phyloP scores from a whole-genome alignment of 1,140 invertebrate species.

The Drosophila mojavensis region DNA sequence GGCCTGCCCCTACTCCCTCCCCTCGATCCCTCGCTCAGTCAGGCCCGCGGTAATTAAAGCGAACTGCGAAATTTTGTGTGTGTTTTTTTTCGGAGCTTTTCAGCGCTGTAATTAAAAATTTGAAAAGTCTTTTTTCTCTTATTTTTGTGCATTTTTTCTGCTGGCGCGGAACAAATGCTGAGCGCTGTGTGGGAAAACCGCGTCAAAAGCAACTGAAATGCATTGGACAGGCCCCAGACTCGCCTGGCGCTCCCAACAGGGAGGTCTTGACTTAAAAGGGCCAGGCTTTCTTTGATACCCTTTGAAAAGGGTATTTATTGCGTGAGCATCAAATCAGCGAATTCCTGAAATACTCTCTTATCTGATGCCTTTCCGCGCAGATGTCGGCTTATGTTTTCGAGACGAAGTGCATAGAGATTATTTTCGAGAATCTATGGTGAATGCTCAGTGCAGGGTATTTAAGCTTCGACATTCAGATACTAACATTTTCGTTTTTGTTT shows the following conservation, averaged over 20 bases:
- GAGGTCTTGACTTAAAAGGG: conserved; percentile 24
- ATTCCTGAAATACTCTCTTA: too few relatives aligned
- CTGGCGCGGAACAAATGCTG: conserved; percentile 36
- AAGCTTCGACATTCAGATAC: neutral
- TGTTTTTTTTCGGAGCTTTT: conserved; percentile 75
- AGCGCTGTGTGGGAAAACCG: conserved; percentile 62
- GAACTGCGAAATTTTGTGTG: conserved; percentile 50
- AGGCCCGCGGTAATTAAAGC: conserved; percentile 74
- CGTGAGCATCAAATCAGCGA: neutral
- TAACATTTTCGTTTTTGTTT: neutral
- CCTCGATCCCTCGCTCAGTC: conserved; percentile 4
- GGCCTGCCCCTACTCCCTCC: neutral
- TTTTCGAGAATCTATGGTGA: too few relatives aligned
- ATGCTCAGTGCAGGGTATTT: neutral
- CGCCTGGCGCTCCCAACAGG: conserved; percentile 19
- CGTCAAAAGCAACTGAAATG: conserved; percentile 77
- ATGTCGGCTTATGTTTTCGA: too few relatives aligned
- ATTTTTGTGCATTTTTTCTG: conserved; percentile 32
- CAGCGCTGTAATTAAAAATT: conserved; percentile 79
- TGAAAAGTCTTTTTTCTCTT: conserved; percentile 62
- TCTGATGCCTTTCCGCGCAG: too few relatives aligned
- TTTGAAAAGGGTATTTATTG: neutral
- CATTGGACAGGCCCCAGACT: conserved; percentile 54
- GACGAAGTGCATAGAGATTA: too few relatives aligned
- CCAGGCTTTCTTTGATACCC: neutral